phyloP scores from a whole-genome alignment of 2,113 vertebrate species.

The Clupea harengus region DNA sequence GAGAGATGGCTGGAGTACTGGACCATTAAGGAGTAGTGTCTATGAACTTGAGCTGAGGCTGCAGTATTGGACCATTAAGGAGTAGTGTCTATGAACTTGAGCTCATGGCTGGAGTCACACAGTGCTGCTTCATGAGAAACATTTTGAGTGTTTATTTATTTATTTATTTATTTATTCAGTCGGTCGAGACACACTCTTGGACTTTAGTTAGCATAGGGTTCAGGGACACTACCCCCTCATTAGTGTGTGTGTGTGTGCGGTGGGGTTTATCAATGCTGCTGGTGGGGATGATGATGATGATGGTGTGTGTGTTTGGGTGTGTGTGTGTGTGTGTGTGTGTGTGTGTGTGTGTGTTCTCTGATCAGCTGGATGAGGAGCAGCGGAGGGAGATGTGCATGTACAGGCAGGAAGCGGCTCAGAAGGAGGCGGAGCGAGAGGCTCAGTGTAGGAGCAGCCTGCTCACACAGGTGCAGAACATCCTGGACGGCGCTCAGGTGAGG shows the following conservation, averaged over 20 bases:
- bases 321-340: slow-evolving; percentile 12
- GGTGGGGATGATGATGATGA: neutral
- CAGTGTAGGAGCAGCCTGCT: slow-evolving; percentile 70
- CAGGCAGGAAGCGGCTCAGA: slow-evolving; percentile 75
- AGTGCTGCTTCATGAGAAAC: neutral
- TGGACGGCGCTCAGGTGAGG: slow-evolving; percentile 79
- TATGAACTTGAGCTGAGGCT: neutral
- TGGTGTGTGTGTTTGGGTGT: neutral
- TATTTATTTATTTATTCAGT: too few species aligned
- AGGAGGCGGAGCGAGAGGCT: slow-evolving; percentile 70
- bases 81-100: neutral
- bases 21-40: too few species aligned
- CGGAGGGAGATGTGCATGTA: slow-evolving; percentile 79
- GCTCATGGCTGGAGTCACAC: neutral
- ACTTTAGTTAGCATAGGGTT: too few species aligned
- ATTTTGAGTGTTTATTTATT: too few species aligned
- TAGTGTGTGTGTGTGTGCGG: too few species aligned
- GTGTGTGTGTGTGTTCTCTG: slow-evolving; percentile 35
- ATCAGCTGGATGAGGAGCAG: slow-evolving; percentile 80
- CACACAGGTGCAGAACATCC: slow-evolving; percentile 75
- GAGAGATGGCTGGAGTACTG: too few species aligned
- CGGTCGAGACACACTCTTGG: too few species aligned
- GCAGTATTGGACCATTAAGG: too few species aligned
- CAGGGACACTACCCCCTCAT: too few species aligned
- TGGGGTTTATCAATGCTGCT: neutral